These are phyloP conservation scores for Melikaiella ostensackeni DNA, from an alignment of 2,888 invertebrate species.

Conservation along the genomic window DNA sequence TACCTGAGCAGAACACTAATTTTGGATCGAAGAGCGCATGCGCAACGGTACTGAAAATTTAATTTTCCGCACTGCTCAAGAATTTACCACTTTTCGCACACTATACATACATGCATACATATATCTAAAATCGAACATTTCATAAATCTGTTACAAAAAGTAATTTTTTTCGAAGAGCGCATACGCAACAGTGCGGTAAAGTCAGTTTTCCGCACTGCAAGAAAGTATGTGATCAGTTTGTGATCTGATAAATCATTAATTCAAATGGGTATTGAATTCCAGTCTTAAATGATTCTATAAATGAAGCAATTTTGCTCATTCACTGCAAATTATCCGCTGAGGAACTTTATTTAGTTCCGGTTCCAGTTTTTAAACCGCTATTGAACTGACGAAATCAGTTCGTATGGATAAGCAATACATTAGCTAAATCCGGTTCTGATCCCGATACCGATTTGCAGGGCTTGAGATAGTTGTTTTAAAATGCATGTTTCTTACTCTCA, in stretches of 20 bases:
- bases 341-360: constrained; percentile 25
- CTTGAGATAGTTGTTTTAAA: constrained; percentile 17
- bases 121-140: too few relatives aligned
- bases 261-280: neutral
- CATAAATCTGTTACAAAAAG: neutral
- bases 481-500: constrained; percentile 22
- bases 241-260: neutral
- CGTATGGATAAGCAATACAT: neutral
- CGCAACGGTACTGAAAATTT: too few relatives aligned
- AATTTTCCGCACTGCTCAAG: too few relatives aligned
- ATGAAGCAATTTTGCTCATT: neutral
- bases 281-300: neutral
- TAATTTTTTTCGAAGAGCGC: too few relatives aligned
- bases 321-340: neutral
- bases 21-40: neutral
- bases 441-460: neutral
- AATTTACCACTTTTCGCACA: too few relatives aligned
- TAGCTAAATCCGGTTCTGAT: constrained; percentile 17
- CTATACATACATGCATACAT: too few relatives aligned
- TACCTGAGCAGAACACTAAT: neutral
- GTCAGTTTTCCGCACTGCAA: too few relatives aligned
- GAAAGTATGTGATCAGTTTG: too few relatives aligned
- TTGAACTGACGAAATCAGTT: constrained; percentile 13
- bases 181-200: too few relatives aligned
- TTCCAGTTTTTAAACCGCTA: neutral